Conservation (phyloP, 2,888 invertebrate genomes). For the Sphecodes monilicornis region DNA sequence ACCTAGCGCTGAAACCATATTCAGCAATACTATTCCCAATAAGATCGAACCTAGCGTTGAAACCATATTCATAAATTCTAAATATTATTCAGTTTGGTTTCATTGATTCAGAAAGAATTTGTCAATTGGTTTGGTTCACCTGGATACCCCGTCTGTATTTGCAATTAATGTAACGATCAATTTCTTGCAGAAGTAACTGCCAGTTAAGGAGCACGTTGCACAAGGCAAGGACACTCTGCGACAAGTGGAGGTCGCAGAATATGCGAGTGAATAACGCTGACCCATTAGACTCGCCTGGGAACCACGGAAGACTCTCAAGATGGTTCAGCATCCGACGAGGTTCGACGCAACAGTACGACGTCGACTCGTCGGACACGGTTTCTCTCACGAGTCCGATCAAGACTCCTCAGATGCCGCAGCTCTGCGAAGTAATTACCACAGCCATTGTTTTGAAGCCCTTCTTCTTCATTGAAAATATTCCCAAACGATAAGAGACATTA, state of each 20-base stretch:
- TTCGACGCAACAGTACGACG: conserved; percentile 93
- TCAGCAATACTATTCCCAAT: too few species aligned
- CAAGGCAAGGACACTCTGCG: conserved; percentile 93
- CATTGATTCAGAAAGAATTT: neutral
- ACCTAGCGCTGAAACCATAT: too few species aligned
- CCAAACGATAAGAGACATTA: neutral
- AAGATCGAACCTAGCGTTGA: too few species aligned
- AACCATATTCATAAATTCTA: too few species aligned
- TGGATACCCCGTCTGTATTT: neutral
- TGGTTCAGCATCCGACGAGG: conserved; percentile 96
- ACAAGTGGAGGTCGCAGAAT: conserved; percentile 88
- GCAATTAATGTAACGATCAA: conserved; percentile 4
- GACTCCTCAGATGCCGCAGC: conserved; percentile 90
- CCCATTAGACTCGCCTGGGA: conserved; percentile 87
- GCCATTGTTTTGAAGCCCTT: neutral
- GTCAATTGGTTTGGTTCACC: neutral
- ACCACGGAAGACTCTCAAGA: conserved; percentile 90
- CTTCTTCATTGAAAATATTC: neutral
- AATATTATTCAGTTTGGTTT: neutral
- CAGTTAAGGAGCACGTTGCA: conserved; percentile 92
- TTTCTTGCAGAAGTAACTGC: conserved; percentile 88
- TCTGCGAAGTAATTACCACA: conserved; percentile 89
- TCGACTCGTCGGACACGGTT: conserved; percentile 84
- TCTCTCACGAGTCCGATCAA: conserved; percentile 82
- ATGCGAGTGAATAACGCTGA: conserved; percentile 80